Percentiles rank a stretch among this genome's conserved stretches.
phyloP scores from a whole-genome alignment of 64 coral and sea anemone species.

The Cladopsammia gracilis region DNA sequence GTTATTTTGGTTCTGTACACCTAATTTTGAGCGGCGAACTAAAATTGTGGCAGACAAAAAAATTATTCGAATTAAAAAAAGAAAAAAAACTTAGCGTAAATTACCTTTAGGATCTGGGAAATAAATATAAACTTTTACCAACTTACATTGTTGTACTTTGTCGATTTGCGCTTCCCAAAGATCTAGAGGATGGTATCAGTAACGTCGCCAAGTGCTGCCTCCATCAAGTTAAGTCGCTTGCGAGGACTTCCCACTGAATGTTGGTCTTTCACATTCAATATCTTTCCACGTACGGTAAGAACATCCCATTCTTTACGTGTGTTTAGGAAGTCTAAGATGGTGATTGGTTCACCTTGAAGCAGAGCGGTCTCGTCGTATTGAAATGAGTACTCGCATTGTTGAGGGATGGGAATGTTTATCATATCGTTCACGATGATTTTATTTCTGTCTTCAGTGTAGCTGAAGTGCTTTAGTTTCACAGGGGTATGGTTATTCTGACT shows the following conservation, averaged over 20 bases:
- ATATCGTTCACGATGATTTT: constrained; percentile 74
- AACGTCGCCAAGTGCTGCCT: constrained; percentile 49
- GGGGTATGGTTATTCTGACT: constrained; percentile 54
- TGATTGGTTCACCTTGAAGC: constrained; percentile 1
- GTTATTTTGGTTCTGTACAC: constrained; percentile 1
- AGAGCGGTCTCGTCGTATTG: constrained; percentile 55
- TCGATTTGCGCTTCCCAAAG: constrained; percentile 65
- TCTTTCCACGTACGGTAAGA: constrained; percentile 39
- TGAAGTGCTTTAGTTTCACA: constrained; percentile 71
- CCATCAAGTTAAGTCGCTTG: constrained; percentile 44
- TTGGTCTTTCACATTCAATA: constrained; percentile 48
- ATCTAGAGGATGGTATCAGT: constrained; percentile 54
- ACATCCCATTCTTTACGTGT: constrained; percentile 56
- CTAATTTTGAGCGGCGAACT: constrained; percentile 6
- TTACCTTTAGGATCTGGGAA: background rate
- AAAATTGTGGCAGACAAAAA: background rate
- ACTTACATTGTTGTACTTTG: constrained; percentile 61
- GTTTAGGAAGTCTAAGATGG: constrained; percentile 61
- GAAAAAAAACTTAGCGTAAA: background rate
- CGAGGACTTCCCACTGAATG: constrained; percentile 42
- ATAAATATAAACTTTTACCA: constrained; percentile 18
- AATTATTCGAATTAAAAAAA: constrained; percentile 38
- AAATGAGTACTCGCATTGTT: constrained; percentile 74
- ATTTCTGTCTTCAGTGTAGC: constrained; percentile 43
- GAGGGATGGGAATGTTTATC: constrained; percentile 66